A percentile compares a stretch with the other conserved stretches of the same genome.
phyloP scores from a whole-genome alignment of 2,113 vertebrate genomes.

The Oryctolagus cuniculus region mOryCun1.1 NC_091453.1:108778501-108779000 shows the following conservation, averaged over 20 bases:
- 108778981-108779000: background rate
- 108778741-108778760: background rate
- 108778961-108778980: background rate
- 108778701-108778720: background rate
- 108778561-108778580: background rate
- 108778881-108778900: conserved; percentile 17
- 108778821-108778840: background rate
- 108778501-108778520: conserved; percentile 1
- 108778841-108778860: background rate
- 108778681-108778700: background rate
- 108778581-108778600: background rate
- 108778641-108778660: conserved; percentile 9
- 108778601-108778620: background rate
- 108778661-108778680: background rate
- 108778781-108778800: background rate
- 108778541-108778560: background rate
- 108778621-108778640: background rate
- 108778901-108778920: background rate
- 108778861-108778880: background rate
- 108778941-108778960: background rate
- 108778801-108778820: background rate
- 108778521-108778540: conserved; percentile 27
- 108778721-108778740: background rate
- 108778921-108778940: background rate
- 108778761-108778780: background rate